Evolutionary conservation across 2,888 invertebrate species (phyloP), one percentile per base, ranked within the genome.

Genomic region (Conistra vaccinii): DNA sequence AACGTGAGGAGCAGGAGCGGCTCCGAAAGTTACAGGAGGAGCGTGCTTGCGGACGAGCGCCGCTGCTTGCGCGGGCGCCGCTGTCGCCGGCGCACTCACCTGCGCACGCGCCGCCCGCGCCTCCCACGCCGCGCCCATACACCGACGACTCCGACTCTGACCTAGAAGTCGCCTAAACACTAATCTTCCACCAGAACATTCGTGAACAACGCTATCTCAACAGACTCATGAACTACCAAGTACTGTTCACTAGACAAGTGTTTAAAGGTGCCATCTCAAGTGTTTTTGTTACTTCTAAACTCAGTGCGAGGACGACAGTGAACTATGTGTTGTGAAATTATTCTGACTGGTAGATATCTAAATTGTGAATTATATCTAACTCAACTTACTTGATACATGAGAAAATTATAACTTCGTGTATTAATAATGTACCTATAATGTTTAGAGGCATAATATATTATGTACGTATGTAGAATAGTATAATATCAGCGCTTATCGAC

Each of bases 1-100:
- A 99, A 93, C 97, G 99, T 3, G 99, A 98, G 92, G 98, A 98
- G 93, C 98, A 98, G 94, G 98, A 98, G 94, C 96, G 98, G 78
- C 96, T 98, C 87, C 97, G 98, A 78, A 98, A 98, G 94, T 93
- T 98, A 80, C 98, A 98, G 91, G 98, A 98, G 93, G 98, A 98
- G 92, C 97, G 98, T 81, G 92, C 92, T 14, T 95, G 95, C 85
- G 96, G 96, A 26, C 94, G 96, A 48, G 92, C 94, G 29, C 92
- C 95, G 72, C 90, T 94, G 62, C 87, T 93, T 61, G 87, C 92
- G 88, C 90, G 92, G 74, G 87, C 91, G 84, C 90, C 89, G 80
- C 87, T 89, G 65, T 88, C 91, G 48, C 89, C 90, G 87, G 90
- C 87, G 90, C 78, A 88, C 79, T 88, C 90, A 17, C 91, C 88